Conservation (phyloP, 2,888 invertebrate genomes). For the Fissipunctia ypsillon region DNA sequence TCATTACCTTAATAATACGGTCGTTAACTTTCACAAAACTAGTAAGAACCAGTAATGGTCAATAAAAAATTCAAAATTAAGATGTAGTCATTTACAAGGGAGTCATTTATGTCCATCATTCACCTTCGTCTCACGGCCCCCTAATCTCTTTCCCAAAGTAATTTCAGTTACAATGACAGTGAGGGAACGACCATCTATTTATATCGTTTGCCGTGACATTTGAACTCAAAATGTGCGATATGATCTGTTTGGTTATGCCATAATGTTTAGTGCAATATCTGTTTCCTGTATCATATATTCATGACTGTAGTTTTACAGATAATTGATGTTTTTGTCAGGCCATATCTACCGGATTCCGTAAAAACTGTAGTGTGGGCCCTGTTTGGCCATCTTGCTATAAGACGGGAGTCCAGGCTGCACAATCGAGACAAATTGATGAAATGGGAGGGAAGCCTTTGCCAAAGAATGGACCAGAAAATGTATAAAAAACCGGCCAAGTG, state of each 20-base stretch:
- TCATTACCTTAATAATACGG: neutral
- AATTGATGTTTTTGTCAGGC: neutral
- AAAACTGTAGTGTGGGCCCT: neutral
- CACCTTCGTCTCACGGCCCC: constrained; percentile 13
- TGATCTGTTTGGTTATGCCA: constrained; percentile 17
- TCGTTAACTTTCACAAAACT: neutral
- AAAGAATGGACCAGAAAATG: no score
- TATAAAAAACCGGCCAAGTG: no score
- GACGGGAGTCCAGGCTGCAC: neutral
- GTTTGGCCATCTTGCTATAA: neutral
- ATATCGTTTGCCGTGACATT: constrained; percentile 47
- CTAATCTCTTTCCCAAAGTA: neutral
- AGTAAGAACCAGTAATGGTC: neutral
- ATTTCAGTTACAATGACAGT: constrained; percentile 18
- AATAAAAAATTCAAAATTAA: constrained; percentile 18
- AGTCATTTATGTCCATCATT: neutral
- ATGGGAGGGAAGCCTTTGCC: no score
- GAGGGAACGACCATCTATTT: constrained; percentile 27
- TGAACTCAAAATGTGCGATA: constrained; percentile 45
- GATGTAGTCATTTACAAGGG: neutral
- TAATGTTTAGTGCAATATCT: constrained; percentile 13
- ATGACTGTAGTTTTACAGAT: neutral
- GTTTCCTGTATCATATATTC: neutral
- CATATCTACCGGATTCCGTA: neutral
- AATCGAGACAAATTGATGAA: no score